Percentiles rank a stretch among this genome's conserved stretches.
phyloP scores from a whole-genome alignment of 2,888 invertebrate genomes.

The Drosophila austrosaltans region DNA sequence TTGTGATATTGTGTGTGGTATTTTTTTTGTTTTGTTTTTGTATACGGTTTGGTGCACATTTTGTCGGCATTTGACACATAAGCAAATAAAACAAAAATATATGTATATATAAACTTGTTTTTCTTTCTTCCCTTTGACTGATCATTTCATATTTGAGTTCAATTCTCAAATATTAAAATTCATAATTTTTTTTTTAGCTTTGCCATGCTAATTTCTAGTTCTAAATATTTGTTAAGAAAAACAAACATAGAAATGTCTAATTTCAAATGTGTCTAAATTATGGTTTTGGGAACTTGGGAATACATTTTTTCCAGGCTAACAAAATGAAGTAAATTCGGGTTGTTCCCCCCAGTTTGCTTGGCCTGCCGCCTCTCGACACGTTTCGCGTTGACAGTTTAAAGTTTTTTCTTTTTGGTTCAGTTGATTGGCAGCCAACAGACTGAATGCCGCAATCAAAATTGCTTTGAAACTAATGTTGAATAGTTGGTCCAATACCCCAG shows the following conservation, averaged over 20 bases:
- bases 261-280: too few relatives aligned
- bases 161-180: conserved; percentile 55
- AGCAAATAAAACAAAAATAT: background rate
- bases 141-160: conserved; percentile 39
- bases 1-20: conserved; percentile 9
- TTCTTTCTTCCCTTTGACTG: conserved; percentile 3
- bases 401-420: conserved; percentile 30
- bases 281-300: too few relatives aligned
- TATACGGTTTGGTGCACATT: conserved; percentile 26
- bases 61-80: conserved; percentile 50
- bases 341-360: conserved; percentile 28
- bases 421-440: conserved; percentile 71
- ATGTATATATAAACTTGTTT: conserved; percentile 4
- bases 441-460: conserved; percentile 45
- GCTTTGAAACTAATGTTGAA: conserved; percentile 43
- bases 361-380: conserved; percentile 39
- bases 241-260: background rate
- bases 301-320: conserved; percentile 28
- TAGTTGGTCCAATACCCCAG: background rate
- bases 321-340: conserved; percentile 13
- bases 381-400: conserved; percentile 66
- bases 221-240: background rate
- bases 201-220: conserved; percentile 59
- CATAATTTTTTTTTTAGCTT: conserved; percentile 54
- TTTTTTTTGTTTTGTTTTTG: conserved; percentile 17